Evolutionary conservation across 1,140 invertebrate genomes (phyloP).

Genomic region (Drosophila saltans): DNA sequence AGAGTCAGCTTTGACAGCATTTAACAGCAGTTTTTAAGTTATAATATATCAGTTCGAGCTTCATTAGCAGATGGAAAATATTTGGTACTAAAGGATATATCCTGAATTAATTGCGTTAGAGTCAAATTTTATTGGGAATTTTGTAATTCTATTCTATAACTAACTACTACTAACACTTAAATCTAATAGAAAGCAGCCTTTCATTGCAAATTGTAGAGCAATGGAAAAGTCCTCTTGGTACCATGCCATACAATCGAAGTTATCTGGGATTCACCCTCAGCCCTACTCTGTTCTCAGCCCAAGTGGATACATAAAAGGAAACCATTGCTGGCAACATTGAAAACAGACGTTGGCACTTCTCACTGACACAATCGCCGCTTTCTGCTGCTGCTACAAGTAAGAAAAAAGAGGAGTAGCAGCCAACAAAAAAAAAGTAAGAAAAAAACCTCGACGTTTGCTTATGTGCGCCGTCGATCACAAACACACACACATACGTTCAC

Average conservation of each 20-base stretch:
- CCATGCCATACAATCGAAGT: not conserved
- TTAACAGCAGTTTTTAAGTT: too few species aligned
- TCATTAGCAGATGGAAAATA: too few species aligned
- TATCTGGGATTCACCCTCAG: conserved; percentile 28
- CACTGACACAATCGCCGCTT: conserved; percentile 64
- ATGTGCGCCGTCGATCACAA: conserved; percentile 75
- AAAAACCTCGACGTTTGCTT: conserved; percentile 45
- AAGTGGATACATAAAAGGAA: conserved; percentile 77
- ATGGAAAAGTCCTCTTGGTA: not conserved
- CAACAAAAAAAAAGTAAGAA: conserved; percentile 24
- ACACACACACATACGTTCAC: conserved; percentile 48
- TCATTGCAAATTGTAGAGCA: conserved; percentile 27
- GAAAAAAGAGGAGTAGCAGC: conserved; percentile 46
- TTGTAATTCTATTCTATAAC: too few species aligned
- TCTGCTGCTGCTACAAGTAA: conserved; percentile 55
- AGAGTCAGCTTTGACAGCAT: too few species aligned
- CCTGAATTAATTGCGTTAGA: too few species aligned
- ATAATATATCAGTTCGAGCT: too few species aligned
- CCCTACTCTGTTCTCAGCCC: conserved; percentile 21
- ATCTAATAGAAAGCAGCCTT: too few species aligned
- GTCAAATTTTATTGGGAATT: too few species aligned
- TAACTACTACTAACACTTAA: too few species aligned
- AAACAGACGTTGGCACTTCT: conserved; percentile 79
- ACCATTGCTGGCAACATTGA: conserved; percentile 77
- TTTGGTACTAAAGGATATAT: too few species aligned